A percentile compares a stretch with the other conserved stretches of the same genome.
Evolutionary conservation across 2,797 vertebrate species (phyloP).

Genomic region (Percopsis omiscomaycus): DNA sequence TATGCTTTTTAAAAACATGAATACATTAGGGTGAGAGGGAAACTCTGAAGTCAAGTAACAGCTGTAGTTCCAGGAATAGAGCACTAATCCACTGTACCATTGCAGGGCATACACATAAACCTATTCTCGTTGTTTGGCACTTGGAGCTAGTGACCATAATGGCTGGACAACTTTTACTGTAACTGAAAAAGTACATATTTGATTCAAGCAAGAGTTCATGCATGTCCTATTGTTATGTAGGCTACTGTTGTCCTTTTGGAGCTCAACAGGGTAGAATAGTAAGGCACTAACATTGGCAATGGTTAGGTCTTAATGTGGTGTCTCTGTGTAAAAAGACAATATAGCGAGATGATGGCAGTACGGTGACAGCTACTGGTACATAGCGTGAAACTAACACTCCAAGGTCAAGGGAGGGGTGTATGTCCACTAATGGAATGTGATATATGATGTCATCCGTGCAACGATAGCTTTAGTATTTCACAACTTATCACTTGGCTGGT

Average conservation of each 20-base stretch:
- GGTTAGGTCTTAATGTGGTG: not conserved
- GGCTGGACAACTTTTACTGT: not conserved
- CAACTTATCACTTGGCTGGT: too few relatives aligned
- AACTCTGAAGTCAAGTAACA: conserved; percentile 35
- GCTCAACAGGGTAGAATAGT: not conserved
- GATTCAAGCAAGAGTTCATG: not conserved
- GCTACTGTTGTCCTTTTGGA: not conserved
- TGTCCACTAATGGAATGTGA: too few relatives aligned
- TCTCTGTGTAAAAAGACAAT: too few relatives aligned
- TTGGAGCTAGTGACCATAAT: not conserved
- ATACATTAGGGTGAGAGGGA: conserved; percentile 21
- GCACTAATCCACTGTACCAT: conserved; percentile 45
- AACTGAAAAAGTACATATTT: not conserved
- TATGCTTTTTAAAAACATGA: conserved; percentile 34
- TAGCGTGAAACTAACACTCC: too few relatives aligned
- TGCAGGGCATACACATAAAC: conserved; percentile 37
- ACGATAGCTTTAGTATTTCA: too few relatives aligned
- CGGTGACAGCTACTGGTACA: too few relatives aligned
- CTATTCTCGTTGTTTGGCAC: not conserved
- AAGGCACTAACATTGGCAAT: not conserved
- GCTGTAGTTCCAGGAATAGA: conserved; percentile 67
- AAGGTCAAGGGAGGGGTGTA: too few relatives aligned
- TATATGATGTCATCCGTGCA: too few relatives aligned
- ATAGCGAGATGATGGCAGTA: too few relatives aligned
- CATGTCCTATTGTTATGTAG: not conserved